Evolutionary conservation across 2,113 vertebrate species (phyloP).

Genomic region (Numida meleagris): DNA sequence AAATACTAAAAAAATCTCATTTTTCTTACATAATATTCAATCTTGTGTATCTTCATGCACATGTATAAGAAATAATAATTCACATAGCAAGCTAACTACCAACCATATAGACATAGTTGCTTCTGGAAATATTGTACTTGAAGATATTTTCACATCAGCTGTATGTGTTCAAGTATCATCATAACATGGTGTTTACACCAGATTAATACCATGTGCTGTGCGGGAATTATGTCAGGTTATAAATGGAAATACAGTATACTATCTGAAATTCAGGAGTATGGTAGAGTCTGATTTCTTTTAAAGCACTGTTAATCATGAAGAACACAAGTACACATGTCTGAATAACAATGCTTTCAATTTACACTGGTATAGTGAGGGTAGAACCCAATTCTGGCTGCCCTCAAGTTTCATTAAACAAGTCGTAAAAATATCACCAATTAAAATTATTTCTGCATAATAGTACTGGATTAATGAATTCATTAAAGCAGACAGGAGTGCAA

Average conservation of each 20-base stretch:
- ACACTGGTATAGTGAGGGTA: not conserved
- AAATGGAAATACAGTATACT: constrained; percentile 65
- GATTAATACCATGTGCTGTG: constrained; percentile 74
- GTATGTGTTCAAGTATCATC: constrained; percentile 64
- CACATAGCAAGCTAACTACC: not conserved
- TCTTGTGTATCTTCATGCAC: not conserved
- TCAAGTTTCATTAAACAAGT: constrained; percentile 9
- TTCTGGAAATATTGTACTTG: constrained; percentile 66
- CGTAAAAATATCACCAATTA: constrained; percentile 31
- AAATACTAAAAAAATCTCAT: not conserved
- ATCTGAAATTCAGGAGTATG: constrained; percentile 45
- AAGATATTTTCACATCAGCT: constrained; percentile 69
- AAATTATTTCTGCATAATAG: not conserved
- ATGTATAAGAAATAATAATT: constrained; percentile 2
- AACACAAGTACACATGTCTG: constrained; percentile 34
- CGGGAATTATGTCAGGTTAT: constrained; percentile 72
- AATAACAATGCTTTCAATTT: constrained; percentile 29
- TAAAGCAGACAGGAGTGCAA: not conserved
- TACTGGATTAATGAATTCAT: not conserved
- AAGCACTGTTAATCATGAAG: constrained; percentile 33
- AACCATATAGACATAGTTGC: constrained; percentile 32
- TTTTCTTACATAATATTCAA: not conserved
- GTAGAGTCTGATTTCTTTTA: constrained; percentile 27
- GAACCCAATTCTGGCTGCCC: not conserved
- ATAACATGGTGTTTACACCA: constrained; percentile 70